Base-by-base conservation (phyloP, 2,888 invertebrate species). In the Catocala sponsa region DNA sequence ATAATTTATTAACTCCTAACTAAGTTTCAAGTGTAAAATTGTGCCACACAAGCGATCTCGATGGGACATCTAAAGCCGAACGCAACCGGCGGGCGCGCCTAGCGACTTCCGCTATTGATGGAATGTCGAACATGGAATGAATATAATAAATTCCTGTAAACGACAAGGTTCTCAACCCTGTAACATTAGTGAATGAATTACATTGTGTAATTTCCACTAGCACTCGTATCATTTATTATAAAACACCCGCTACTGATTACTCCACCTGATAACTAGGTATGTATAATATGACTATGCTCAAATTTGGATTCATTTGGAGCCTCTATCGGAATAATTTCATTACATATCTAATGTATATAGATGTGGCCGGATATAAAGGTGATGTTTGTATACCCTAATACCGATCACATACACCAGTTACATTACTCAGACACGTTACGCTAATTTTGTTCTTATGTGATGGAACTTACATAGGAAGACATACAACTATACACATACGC, bases 381-480 rank as follows among this genome's bases (percentile, higher is more conserved):
- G 86, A 82, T 81, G 83, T 74, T 80, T 81, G 83, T 80, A 80
- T 86, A 89, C 89, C 91, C 88, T 91, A 86, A 83, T 79, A 80
- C 88, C 86, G 84, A 82, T 86, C 87, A 85, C 82, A 66, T 76
- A 78, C 70, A 75, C 78, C 79, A 71, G 78, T 81, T 76, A 81
- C 81, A 68, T 82, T 80, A 84, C 68, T 80, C 84, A 79, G 82
- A 82, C 80, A 81, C 65, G 65, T 80, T 83, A 88, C 77, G 75
- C 85, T 86, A 87, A 82, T 83, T 78, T 83, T 82, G 86, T 80
- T 82, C 83, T 84, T 83, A 85, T 76, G 79, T 81, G 87, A 86
- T 87, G 88, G 87, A 88, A 88, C 91, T 91, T 91, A 92, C 90
- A 90, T 89, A 92, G 94, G 94, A 94, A 94, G 94, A 94, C 94